These are phyloP conservation scores for Paedocypris micromegethes DNA, from an alignment of 2,797 vertebrate species.

Conservation along the genomic window DNA sequence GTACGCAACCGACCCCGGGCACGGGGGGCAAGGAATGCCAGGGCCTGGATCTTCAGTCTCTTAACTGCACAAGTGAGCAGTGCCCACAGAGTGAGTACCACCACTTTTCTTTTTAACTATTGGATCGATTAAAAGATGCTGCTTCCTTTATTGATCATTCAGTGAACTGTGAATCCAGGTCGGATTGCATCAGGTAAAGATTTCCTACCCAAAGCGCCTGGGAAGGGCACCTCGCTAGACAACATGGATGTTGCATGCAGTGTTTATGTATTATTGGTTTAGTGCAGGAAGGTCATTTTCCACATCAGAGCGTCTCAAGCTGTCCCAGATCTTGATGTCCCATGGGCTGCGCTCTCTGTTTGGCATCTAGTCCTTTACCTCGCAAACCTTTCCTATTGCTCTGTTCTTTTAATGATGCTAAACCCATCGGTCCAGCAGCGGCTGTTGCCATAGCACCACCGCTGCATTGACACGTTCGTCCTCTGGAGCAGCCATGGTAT, in stretches of 20 bases:
- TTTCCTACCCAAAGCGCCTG: background rate
- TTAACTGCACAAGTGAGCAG: constrained; percentile 93
- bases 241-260: constrained; percentile 9
- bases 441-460: constrained; percentile 15
- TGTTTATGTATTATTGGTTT: constrained; percentile 4
- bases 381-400: constrained; percentile 10
- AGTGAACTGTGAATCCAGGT: constrained; percentile 10
- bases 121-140: constrained; percentile 16
- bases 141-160: constrained; percentile 27
- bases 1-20: constrained; percentile 86
- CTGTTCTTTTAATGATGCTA: constrained; percentile 17
- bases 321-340: constrained; percentile 7
- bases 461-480: background rate
- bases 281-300: constrained; percentile 22
- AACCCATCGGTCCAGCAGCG: constrained; percentile 3
- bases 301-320: constrained; percentile 21
- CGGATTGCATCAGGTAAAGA: background rate
- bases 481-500: background rate
- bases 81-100: constrained; percentile 87
- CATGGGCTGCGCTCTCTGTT: constrained; percentile 2
- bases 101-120: constrained; percentile 1
- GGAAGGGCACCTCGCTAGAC: constrained; percentile 6
- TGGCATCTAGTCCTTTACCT: constrained; percentile 1
- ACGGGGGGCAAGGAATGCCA: constrained; percentile 89
- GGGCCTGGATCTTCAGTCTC: constrained; percentile 85